phyloP scores from a whole-genome alignment of 2,113 vertebrate genomes.

The Sorex fumeus region DNA sequence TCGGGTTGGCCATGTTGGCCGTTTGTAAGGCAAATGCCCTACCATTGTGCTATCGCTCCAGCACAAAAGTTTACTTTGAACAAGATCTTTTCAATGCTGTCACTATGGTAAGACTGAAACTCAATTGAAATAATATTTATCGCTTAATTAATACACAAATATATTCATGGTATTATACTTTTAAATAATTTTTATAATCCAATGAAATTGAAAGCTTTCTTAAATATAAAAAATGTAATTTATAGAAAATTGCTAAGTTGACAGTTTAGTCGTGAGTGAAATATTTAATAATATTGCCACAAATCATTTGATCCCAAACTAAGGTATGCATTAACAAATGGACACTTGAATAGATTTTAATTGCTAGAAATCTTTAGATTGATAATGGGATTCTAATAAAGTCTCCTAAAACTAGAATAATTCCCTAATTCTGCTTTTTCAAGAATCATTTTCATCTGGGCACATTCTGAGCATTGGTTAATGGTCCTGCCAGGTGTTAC shows the following conservation, averaged over 20 bases:
- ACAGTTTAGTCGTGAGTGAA: slow-evolving; percentile 33
- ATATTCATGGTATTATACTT: background rate
- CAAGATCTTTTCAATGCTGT: background rate
- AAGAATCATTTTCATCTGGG: background rate
- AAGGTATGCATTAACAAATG: background rate
- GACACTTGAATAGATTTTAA: background rate
- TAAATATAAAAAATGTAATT: slow-evolving; percentile 12
- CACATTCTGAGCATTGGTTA: background rate
- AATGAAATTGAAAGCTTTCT: background rate
- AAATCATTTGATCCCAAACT: background rate
- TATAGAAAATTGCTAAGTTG: slow-evolving; percentile 23
- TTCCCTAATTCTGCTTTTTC: background rate
- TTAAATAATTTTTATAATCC: background rate
- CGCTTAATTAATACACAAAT: background rate
- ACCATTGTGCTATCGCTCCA: no score
- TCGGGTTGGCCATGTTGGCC: no score
- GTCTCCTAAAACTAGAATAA: background rate
- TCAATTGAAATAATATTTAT: slow-evolving; percentile 28
- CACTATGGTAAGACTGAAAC: background rate
- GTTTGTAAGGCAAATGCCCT: no score
- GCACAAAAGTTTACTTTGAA: background rate
- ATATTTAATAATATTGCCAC: background rate
- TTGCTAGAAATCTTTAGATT: background rate
- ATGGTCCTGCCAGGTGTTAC: background rate
- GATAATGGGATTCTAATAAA: background rate